Evolutionary conservation across 2,113 vertebrate species (phyloP).

Genomic region (Myiozetetes cayanensis): DNA sequence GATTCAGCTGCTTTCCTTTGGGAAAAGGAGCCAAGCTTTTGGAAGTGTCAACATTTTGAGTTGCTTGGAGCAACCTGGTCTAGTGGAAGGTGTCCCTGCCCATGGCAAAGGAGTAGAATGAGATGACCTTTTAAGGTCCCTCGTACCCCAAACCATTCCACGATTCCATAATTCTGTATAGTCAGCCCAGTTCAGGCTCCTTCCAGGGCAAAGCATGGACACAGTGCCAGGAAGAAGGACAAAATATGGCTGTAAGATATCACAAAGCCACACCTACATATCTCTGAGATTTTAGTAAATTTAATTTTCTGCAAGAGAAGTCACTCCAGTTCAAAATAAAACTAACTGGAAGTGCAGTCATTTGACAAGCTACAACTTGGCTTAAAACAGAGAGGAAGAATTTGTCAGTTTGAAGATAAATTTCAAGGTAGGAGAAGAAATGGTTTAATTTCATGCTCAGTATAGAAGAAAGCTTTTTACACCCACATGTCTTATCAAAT

Average conservation of each 20-base stretch:
- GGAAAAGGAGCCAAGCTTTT: neutral
- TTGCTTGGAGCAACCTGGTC: neutral
- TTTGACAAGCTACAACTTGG: neutral
- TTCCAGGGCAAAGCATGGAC: neutral
- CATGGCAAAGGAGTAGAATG: neutral
- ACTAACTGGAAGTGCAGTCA: neutral
- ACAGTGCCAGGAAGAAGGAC: neutral
- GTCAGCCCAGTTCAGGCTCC: neutral
- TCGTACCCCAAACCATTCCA: neutral
- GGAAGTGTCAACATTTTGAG: fast-evolving
- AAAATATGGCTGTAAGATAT: neutral
- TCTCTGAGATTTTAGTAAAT: neutral
- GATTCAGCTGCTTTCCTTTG: neutral
- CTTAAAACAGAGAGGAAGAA: neutral
- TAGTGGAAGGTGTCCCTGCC: neutral
- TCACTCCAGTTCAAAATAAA: neutral
- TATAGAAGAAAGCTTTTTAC: neutral
- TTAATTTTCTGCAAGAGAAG: neutral
- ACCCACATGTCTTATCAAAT: constrained; percentile 1
- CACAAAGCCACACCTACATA: neutral
- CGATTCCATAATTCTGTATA: neutral
- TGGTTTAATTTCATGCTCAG: constrained; percentile 7
- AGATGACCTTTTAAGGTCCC: neutral
- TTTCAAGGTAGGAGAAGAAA: constrained; percentile 14
- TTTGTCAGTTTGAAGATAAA: constrained; percentile 12